Evolutionary conservation across 2,888 invertebrate genomes (phyloP).

Genomic region (Cerastis leucographa): DNA sequence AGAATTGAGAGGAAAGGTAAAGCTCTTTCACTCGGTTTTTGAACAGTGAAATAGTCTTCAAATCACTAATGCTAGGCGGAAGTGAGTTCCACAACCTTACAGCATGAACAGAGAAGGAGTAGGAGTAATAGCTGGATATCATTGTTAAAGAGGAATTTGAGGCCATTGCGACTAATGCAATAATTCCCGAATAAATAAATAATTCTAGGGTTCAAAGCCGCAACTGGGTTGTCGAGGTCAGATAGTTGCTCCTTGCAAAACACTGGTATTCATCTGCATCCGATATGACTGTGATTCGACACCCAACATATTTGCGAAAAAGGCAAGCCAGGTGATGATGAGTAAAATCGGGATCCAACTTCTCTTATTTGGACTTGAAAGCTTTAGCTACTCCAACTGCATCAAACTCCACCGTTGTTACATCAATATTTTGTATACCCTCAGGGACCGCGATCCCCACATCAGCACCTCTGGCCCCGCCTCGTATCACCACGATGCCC

Average conservation of each 20-base stretch:
- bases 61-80: too few relatives aligned
- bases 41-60: too few relatives aligned
- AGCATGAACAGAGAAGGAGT: too few relatives aligned
- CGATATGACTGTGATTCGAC: neutral
- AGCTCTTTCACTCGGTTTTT: neutral
- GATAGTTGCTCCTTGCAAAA: neutral
- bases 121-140: too few relatives aligned
- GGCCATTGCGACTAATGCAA: neutral
- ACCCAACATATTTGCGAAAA: neutral
- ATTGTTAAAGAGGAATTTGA: neutral
- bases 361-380: neutral
- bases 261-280: neutral
- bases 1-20: too few relatives aligned
- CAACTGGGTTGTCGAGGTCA: neutral
- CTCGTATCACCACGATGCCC: conserved; percentile 46
- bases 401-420: neutral
- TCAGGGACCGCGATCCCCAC: conserved; percentile 65
- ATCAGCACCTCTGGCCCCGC: conserved; percentile 63
- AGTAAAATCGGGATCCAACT: neutral
- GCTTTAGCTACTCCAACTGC: neutral
- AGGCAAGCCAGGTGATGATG: neutral
- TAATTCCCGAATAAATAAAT: too few relatives aligned
- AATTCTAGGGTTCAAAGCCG: neutral
- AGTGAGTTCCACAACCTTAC: too few relatives aligned
- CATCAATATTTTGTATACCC: conserved; percentile 55